Base-by-base conservation (phyloP, 2,888 invertebrate species). In the Noctua comes region DNA sequence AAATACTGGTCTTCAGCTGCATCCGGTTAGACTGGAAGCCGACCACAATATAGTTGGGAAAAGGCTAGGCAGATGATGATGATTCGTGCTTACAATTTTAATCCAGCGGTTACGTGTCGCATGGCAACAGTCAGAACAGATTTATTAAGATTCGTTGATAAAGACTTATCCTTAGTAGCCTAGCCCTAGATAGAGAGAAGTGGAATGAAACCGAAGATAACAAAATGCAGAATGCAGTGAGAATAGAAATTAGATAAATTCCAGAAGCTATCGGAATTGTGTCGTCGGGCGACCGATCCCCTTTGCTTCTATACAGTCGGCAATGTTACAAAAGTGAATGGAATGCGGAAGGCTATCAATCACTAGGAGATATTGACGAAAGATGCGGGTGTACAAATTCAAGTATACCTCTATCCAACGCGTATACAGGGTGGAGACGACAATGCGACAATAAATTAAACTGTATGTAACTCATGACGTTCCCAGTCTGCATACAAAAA, bases 261-360 rank as follows among this genome's bases (percentile, higher is more conserved):
- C n/a, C 21, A 51, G 70, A 40, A 73, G 57, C 8, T 48, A 48
- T 7, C 36, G 13, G 8, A 8, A 77, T 51, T 51, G 31, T 27
- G 51, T 64, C 27, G 62, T 40, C 40, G 11, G 1, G 27, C 54
- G 4, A 7, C 40, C 46, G 31, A 48, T 74, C n/a, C 21, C 16
- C n/a, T 31, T 66, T 74, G 27, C 54, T 36, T 64, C 65, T 31
- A 75, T 57, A 75, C 57, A 57, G 24, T 18, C 18, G 18, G 1
- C 16, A 54, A 51, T 31, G 51, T 59, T 66, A 65, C 46, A 57
- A 57, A 69, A 65, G 36, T 57, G 77, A 65, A 43, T 80, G 69
- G 77, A 83, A 83, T 70, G 57, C 31, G 76, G 71, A 43, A 36
- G 70, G 57, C 43, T 64, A 84, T 80, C 82, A 75, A 84, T 84